Percentiles rank a stretch among this genome's conserved stretches.
These are phyloP conservation scores for Ceratina calcarata DNA, from an alignment of 1,140 invertebrate species.

Conservation along the genomic window DNA sequence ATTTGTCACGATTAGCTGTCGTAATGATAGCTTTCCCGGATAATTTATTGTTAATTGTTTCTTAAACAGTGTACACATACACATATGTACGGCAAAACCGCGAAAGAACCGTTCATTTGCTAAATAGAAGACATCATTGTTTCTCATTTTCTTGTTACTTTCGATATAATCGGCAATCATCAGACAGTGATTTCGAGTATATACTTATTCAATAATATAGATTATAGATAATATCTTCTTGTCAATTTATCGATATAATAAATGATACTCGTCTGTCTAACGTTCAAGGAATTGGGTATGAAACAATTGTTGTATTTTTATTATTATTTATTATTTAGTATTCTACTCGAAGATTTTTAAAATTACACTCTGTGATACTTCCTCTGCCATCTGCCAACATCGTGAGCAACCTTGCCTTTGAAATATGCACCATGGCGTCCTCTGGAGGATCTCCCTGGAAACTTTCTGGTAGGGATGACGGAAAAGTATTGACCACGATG, in stretches of 20 bases:
- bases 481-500: slow-evolving; percentile 47
- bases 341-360: no score
- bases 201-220: slow-evolving; percentile 8
- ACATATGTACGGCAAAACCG: slow-evolving; percentile 33
- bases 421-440: slow-evolving; percentile 40
- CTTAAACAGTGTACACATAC: slow-evolving; percentile 28
- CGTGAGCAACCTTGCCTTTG: not conserved
- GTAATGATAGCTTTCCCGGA: slow-evolving; percentile 72
- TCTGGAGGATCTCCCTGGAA: slow-evolving; percentile 38
- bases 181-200: not conserved
- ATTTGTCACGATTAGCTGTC: slow-evolving; percentile 74
- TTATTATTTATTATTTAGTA: not conserved
- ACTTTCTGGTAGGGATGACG: not conserved
- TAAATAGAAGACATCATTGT: slow-evolving; percentile 35
- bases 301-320: not conserved
- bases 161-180: not conserved
- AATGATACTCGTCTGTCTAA: not conserved
- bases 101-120: slow-evolving; percentile 42
- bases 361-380: slow-evolving; percentile 1
- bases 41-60: slow-evolving; percentile 79
- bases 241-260: not conserved
- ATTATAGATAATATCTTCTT: not conserved
- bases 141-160: slow-evolving; percentile 10
- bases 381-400: slow-evolving; percentile 45
- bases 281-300: not conserved